phyloP scores from a whole-genome alignment of 2,797 vertebrate species.

The Syngnathus acus region DNA sequence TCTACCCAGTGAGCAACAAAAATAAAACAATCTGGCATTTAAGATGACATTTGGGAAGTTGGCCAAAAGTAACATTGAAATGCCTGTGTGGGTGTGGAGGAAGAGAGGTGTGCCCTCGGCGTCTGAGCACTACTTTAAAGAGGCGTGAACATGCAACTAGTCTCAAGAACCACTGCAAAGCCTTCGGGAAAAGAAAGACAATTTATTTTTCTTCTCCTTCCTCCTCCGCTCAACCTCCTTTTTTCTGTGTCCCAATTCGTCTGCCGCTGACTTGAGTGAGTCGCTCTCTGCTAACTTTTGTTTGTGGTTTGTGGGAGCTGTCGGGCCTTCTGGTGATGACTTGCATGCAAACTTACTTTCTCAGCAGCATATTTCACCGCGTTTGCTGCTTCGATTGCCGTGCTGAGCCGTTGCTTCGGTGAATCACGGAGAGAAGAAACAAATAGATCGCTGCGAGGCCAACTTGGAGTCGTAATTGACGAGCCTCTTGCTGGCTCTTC shows the following conservation, averaged over 20 bases:
- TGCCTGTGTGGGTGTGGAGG: not conserved
- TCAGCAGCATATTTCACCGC: not conserved
- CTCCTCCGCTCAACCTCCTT: not conserved
- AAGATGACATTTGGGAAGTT: not conserved
- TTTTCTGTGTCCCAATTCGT: conserved; percentile 5
- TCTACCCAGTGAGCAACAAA: too few species aligned
- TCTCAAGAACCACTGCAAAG: conserved; percentile 7
- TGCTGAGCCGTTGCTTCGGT: not conserved
- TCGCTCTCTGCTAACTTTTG: conserved; percentile 11
- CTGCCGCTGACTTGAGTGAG: conserved; percentile 44
- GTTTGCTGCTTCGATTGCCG: not conserved
- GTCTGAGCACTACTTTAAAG: conserved; percentile 37
- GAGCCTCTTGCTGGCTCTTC: not conserved
- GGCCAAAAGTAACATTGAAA: not conserved
- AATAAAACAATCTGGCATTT: not conserved
- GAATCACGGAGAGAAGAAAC: not conserved
- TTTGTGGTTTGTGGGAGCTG: not conserved
- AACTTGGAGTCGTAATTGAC: not conserved
- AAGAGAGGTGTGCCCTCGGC: conserved; percentile 34
- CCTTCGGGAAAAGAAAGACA: conserved; percentile 8
- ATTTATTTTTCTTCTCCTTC: conserved; percentile 1
- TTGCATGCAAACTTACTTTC: not conserved
- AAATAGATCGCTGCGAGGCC: not conserved
- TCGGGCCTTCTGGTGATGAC: not conserved
- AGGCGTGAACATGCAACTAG: conserved; percentile 7